Conservation (phyloP, 2,113 vertebrate species). For the Epinephelus lanceolatus region DNA sequence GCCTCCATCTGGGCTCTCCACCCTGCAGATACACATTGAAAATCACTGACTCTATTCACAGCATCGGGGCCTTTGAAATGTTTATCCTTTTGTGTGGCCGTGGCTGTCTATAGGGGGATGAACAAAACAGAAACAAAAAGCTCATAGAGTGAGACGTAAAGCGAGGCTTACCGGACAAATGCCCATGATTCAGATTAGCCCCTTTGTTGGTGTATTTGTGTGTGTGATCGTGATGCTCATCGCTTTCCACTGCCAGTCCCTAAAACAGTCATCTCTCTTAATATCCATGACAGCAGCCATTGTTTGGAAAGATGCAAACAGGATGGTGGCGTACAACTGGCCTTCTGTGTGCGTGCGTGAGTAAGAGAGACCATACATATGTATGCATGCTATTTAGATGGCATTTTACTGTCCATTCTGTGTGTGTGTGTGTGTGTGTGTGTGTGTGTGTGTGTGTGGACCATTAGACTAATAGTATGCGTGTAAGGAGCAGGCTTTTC, state of each 20-base stretch:
- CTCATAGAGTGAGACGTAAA: slow-evolving; percentile 67
- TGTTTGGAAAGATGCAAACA: slow-evolving; percentile 79
- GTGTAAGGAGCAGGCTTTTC: slow-evolving; percentile 69
- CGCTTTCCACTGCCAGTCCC: slow-evolving; percentile 66
- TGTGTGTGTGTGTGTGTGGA: slow-evolving; percentile 31
- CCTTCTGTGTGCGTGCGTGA: slow-evolving; percentile 68
- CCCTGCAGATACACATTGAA: slow-evolving; percentile 72
- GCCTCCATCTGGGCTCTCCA: slow-evolving; percentile 79
- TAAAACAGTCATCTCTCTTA: slow-evolving; percentile 77
- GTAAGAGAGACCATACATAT: slow-evolving; percentile 76
- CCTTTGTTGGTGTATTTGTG: slow-evolving; percentile 59
- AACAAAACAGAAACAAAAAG: slow-evolving; percentile 75
- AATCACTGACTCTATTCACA: slow-evolving; percentile 79
- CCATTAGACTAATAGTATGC: slow-evolving; percentile 72
- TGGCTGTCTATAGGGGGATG: slow-evolving; percentile 46
- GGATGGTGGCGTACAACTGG: slow-evolving; percentile 76
- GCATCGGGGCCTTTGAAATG: slow-evolving; percentile 74
- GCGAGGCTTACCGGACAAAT: slow-evolving; percentile 79
- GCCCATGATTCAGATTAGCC: slow-evolving; percentile 79
- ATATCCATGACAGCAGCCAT: slow-evolving; percentile 78
- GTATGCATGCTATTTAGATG: slow-evolving; percentile 76
- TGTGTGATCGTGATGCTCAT: slow-evolving; percentile 58
- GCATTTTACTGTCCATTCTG: slow-evolving; percentile 64
- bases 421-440: slow-evolving; percentile 15
- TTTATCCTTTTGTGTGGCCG: slow-evolving; percentile 78